Evolutionary conservation across 1,140 invertebrate genomes (phyloP).

Genomic region (Magallana angulata): DNA sequence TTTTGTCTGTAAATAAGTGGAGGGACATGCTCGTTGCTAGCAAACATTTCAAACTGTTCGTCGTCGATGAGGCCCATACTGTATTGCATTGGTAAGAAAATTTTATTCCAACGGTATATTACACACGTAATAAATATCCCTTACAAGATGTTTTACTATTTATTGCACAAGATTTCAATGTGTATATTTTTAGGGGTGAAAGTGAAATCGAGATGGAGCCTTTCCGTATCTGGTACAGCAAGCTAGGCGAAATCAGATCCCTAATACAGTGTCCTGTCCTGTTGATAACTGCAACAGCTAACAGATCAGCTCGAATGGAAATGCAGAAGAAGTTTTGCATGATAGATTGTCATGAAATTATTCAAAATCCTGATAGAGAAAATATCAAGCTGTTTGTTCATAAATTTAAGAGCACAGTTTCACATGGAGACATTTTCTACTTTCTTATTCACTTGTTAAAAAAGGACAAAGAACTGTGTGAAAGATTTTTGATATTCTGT

Average conservation of each 20-base stretch:
- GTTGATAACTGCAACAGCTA: constrained; percentile 44
- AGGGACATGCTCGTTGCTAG: neutral
- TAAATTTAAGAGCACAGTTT: constrained; percentile 23
- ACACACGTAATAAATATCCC: too few relatives aligned
- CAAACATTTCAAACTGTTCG: too few relatives aligned
- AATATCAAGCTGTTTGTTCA: constrained; percentile 56
- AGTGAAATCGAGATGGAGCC: neutral
- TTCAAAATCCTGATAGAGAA: constrained; percentile 46
- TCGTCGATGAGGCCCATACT: too few relatives aligned
- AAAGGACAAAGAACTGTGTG: too few relatives aligned
- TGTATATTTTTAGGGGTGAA: constrained; percentile 37
- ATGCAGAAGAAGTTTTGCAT: constrained; percentile 48
- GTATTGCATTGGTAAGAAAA: neutral
- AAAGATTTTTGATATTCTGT: neutral
- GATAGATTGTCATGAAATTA: neutral
- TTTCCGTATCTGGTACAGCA: constrained; percentile 38
- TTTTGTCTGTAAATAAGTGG: too few relatives aligned
- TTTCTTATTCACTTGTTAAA: constrained; percentile 41
- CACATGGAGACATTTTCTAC: constrained; percentile 40
- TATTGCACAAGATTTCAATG: neutral
- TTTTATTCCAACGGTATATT: neutral
- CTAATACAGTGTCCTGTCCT: constrained; percentile 23
- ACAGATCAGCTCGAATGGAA: constrained; percentile 40
- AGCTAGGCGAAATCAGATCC: constrained; percentile 42
- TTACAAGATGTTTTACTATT: too few relatives aligned